Percentiles rank a stretch among this genome's conserved stretches.
phyloP scores from a whole-genome alignment of 2,888 invertebrate species.

The Meiosimyza platycephala region DNA sequence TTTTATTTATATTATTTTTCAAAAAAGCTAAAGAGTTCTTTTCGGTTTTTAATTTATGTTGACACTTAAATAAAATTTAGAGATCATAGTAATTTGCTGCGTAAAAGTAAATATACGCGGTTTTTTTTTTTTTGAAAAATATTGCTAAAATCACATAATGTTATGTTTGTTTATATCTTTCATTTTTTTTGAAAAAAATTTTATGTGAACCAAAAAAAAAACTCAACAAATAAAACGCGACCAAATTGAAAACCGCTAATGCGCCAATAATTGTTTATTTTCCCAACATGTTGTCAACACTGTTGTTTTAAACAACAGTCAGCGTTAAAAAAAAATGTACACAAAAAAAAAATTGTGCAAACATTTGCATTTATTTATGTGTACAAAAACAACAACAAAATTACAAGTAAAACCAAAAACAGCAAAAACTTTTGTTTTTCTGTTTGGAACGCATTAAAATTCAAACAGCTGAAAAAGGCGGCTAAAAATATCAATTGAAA shows the following conservation, averaged over 20 bases:
- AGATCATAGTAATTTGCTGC: neutral
- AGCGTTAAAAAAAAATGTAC: neutral
- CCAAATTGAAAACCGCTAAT: neutral
- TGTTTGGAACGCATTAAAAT: neutral
- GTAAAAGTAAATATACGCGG: neutral
- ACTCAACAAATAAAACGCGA: slow-evolving; percentile 16
- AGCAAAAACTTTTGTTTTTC: slow-evolving; percentile 7
- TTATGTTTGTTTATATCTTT: too few relatives aligned
- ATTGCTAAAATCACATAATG: too few relatives aligned
- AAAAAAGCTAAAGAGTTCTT: neutral
- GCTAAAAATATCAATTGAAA: slow-evolving; percentile 6
- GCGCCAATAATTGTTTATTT: neutral
- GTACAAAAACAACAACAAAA: neutral
- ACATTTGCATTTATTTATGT: neutral
- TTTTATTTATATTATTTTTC: slow-evolving; percentile 2
- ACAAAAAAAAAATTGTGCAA: neutral
- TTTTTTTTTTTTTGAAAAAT: neutral
- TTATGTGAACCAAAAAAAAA: slow-evolving; percentile 32
- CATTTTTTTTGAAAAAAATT: slow-evolving; percentile 3
- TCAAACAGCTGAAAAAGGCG: neutral
- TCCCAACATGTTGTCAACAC: slow-evolving; percentile 7
- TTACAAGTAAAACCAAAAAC: neutral
- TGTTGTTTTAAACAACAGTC: slow-evolving; percentile 1
- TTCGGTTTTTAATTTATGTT: neutral
- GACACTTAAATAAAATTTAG: too few relatives aligned